Evolutionary conservation across 2,113 vertebrate species (phyloP).

Genomic region (Atlantisia rogersi): DNA sequence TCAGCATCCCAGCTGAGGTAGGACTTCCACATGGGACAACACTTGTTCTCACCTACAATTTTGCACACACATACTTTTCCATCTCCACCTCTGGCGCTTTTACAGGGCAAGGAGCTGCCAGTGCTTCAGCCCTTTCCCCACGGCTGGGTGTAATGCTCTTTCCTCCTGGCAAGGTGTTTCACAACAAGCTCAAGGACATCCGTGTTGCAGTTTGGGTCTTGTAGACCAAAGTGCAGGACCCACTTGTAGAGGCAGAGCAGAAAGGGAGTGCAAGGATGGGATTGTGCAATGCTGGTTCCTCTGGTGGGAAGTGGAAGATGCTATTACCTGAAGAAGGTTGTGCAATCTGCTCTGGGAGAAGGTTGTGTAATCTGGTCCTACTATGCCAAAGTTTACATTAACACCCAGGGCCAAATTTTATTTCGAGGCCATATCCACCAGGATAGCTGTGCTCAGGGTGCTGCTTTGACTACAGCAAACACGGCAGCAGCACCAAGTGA

Average conservation of each 20-base stretch:
- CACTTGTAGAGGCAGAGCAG: not conserved
- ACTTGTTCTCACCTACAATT: not conserved
- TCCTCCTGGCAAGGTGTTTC: not conserved
- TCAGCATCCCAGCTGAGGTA: not conserved
- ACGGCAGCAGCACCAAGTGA: rapidly evolving
- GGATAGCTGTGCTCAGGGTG: not conserved
- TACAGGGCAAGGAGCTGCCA: not conserved
- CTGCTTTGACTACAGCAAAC: not conserved
- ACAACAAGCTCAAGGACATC: not conserved
- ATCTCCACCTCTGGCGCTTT: not conserved
- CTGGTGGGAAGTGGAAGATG: rapidly evolving
- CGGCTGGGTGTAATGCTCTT: rapidly evolving
- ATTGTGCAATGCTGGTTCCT: not conserved
- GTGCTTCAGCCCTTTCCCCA: rapidly evolving
- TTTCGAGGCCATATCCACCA: not conserved
- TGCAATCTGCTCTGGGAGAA: not conserved
- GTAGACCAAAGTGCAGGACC: not conserved
- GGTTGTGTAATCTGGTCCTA: not conserved
- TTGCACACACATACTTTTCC: not conserved
- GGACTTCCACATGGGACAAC: not conserved
- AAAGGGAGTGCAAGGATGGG: rapidly evolving
- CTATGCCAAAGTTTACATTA: not conserved
- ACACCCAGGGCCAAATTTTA: not conserved
- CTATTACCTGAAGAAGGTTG: not conserved
- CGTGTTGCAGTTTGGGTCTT: not conserved